Evolutionary conservation across 2,797 vertebrate species (phyloP).

Genomic region (Limnodromus scolopaceus): DNA sequence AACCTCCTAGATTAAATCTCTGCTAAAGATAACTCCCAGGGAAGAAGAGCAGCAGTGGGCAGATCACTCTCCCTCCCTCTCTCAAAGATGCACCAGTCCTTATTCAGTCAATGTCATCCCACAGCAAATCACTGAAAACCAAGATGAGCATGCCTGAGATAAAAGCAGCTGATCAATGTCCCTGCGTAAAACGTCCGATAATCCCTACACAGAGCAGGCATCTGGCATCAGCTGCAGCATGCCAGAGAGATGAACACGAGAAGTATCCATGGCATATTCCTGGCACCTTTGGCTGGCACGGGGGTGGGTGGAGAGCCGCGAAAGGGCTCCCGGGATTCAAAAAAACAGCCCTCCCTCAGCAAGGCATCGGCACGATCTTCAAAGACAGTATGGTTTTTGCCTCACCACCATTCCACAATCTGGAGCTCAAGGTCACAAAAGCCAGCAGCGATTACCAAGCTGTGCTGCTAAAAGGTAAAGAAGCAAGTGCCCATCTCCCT

Average conservation of each 20-base stretch:
- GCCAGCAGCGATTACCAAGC: fast-evolving
- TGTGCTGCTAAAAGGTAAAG: background rate
- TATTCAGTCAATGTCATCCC: constrained; percentile 67
- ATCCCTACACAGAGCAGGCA: constrained; percentile 7
- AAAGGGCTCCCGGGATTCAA: constrained; percentile 10
- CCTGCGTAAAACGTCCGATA: constrained; percentile 25
- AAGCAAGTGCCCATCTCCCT: background rate
- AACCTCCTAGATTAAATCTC: constrained; percentile 9
- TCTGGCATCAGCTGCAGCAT: constrained; percentile 9
- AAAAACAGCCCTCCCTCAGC: background rate
- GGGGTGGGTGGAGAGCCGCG: background rate
- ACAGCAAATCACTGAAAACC: constrained; percentile 29
- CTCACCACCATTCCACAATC: background rate
- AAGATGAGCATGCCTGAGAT: background rate
- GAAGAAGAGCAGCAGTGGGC: constrained; percentile 16
- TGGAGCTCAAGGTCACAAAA: background rate
- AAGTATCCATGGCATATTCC: constrained; percentile 23
- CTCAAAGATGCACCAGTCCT: constrained; percentile 41
- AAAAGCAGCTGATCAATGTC: constrained; percentile 53
- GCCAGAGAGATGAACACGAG: background rate
- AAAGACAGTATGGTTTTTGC: background rate
- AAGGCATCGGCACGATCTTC: background rate
- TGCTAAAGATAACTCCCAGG: constrained; percentile 57
- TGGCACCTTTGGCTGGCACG: constrained; percentile 6
- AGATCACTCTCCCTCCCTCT: constrained; percentile 26